These are phyloP conservation scores for Eueremaeus valkanovi DNA, from an alignment of 2,888 invertebrate species.

Conservation along the genomic window DNA sequence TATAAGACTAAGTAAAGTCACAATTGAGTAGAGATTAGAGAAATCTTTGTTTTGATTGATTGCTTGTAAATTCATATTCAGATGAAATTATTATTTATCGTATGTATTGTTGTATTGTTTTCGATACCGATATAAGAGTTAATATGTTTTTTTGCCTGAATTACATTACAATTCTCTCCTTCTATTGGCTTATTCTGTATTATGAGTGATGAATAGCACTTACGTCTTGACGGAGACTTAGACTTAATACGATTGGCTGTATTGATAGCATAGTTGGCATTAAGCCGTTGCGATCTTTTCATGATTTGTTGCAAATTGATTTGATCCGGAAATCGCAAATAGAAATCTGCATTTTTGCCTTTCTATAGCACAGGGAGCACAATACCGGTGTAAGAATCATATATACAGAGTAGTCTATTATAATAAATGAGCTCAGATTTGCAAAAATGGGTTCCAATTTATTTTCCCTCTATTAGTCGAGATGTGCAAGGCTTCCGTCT, in stretches of 20 bases:
- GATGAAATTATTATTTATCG: too few relatives aligned
- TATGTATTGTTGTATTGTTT: too few relatives aligned
- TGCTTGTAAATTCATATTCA: too few relatives aligned
- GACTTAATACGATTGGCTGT: constrained; percentile 46
- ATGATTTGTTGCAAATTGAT: constrained; percentile 49
- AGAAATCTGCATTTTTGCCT: constrained; percentile 53
- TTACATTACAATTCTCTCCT: too few relatives aligned
- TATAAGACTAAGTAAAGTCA: too few relatives aligned
- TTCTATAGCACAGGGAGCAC: constrained; percentile 48
- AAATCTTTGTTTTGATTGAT: too few relatives aligned
- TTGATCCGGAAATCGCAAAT: constrained; percentile 52
- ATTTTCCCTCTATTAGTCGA: background rate
- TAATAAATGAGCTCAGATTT: too few relatives aligned
- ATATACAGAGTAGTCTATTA: background rate
- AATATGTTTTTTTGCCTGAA: too few relatives aligned
- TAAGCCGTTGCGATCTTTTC: constrained; percentile 47
- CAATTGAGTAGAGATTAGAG: too few relatives aligned
- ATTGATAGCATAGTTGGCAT: constrained; percentile 48
- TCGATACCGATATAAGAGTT: too few relatives aligned
- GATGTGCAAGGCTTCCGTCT: background rate
- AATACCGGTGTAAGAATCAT: background rate
- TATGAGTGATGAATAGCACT: too few relatives aligned
- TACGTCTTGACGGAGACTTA: constrained; percentile 46
- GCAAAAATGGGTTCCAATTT: constrained; percentile 12
- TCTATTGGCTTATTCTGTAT: too few relatives aligned